Percentiles rank a stretch among this genome's conserved stretches.
Conservation (phyloP, 1,140 invertebrate species). For the Acarapis woodi region DNA sequence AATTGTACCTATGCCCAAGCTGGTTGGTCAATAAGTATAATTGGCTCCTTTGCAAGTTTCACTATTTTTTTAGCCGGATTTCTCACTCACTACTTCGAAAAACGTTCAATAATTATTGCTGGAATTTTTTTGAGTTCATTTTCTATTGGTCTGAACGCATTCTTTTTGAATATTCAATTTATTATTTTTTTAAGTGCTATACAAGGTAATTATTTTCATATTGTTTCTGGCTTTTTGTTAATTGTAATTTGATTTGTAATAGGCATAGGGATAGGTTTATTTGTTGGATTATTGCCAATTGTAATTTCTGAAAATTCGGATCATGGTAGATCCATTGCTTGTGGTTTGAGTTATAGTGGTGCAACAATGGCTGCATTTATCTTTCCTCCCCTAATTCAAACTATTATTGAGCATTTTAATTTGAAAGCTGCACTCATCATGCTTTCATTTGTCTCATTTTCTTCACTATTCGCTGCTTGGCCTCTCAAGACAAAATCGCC, state of each 20-base stretch:
- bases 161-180: slow-evolving; percentile 7
- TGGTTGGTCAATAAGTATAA: slow-evolving; percentile 12
- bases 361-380: slow-evolving; percentile 16
- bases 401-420: slow-evolving; percentile 12
- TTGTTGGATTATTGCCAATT: slow-evolving; percentile 3
- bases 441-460: slow-evolving; percentile 8
- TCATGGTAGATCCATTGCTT: slow-evolving; percentile 15
- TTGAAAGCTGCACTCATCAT: slow-evolving; percentile 11
- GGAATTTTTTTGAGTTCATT: slow-evolving; percentile 7
- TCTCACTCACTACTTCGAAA: slow-evolving; percentile 10
- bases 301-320: slow-evolving; percentile 17
- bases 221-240: not conserved
- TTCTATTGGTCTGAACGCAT: slow-evolving; percentile 10
- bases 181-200: slow-evolving; percentile 10
- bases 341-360: slow-evolving; percentile 17
- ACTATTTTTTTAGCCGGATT: slow-evolving; percentile 10
- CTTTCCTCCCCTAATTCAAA: slow-evolving; percentile 15
- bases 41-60: slow-evolving; percentile 2
- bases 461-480: slow-evolving; percentile 8
- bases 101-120: slow-evolving; percentile 8
- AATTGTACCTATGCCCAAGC: slow-evolving; percentile 11
- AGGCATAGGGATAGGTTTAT: slow-evolving; percentile 8
- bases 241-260: not conserved
- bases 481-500: slow-evolving; percentile 8
- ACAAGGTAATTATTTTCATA: slow-evolving; percentile 7